Evolutionary conservation across 2,888 invertebrate species (phyloP), one percentile per base, ranked within the genome.

Genomic region (Caenorhabditis zanzibari): DNA sequence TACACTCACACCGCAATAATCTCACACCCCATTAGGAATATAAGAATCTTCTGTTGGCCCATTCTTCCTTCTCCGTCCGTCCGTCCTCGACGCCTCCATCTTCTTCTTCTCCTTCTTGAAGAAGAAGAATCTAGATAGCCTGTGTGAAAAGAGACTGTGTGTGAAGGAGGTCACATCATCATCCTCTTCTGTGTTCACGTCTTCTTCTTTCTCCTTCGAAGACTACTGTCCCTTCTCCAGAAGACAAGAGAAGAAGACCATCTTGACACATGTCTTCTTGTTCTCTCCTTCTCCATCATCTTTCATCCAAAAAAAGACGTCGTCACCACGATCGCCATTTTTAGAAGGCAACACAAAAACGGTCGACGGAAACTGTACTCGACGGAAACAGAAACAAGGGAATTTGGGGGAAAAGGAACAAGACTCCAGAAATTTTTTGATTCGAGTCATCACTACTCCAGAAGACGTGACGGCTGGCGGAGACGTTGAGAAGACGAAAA

Each of bases 161-260:
- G 47, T 52, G 69, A 71, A 72, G 49, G 79, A 79, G 79, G 76
- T 76, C 80, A 72, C 64, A 54, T 26, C 75, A 59, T 58, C 68
- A 49, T 64, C 56, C 26, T 10, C 28, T 47, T 63, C 38, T 63
- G 54, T 19, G 6, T 19, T 19, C 19, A 38, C 54, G 38, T 59
- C 75, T 35, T 32, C 76, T 35, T 69, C 69, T 76, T n/a, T 58
- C 75, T 75, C 49, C 66, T 49, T 64, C n/a, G n/a, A n/a, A n/a
- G n/a, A n/a, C 74, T 49, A 44, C 59, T 52, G 26, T 35, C 7
- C 26, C 35, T 7, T 58, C 58, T 38, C 41, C 14, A 24, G 44
- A 63, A 61, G 61, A 61, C n/a, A n/a, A 38, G 61, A 26, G 24
- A 58, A 61, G 61, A 61, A 61, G 63, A 63, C 58, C 80, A 74